Evolutionary conservation across 2,113 vertebrate genomes (phyloP), one percentile per base, ranked within the genome.

Genomic region (Desmodus rotundus): DNA sequence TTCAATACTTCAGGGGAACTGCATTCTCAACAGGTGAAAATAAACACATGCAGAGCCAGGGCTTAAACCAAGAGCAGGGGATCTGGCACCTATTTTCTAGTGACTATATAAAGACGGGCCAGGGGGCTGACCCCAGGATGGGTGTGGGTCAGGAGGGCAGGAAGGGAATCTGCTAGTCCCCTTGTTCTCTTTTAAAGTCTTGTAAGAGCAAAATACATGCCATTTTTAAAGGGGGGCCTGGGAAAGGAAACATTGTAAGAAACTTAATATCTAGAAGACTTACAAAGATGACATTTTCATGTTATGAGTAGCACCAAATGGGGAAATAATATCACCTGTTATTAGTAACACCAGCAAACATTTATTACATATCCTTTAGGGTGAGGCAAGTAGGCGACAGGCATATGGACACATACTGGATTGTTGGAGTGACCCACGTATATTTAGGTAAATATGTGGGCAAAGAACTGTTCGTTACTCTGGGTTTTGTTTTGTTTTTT

Each of bases 1-100:
- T 47, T 92, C 85, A 91, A 28, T 90, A 76, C 78, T 88, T 82
- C 5, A 33, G 82, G 50, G 61, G 81, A 96, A 80, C 28, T 68
- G 45, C 73, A 74, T 89, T 97, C 77, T 94, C 85, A 94, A 89
- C 96, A 97, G 97, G 97, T 98, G 96, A 93, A 96, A 97, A 97
- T 95, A 97, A 96, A 94, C 93, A 96, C 91, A 93, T 63, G 58
- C 91, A 96, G 93, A 95, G 38, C 43, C 45, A 41, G 47, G 47
- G 41, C 45, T 96, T 50, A 73, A 94, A 45, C 10, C 3, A 20
- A 72, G 63, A 45, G 85, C 89, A 58, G 45, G 70, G 70, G n/a
- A 43, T 96, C 97, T 98, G 97, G 95, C 96, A 93, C 97, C 96
- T 95, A 96, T 96, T 97, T 96, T 83, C 94, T 87, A 72, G 82